Percentiles rank a stretch among this genome's conserved stretches.
phyloP scores from a whole-genome alignment of 1,140 invertebrate species.

The Drosophila hydei region DNA sequence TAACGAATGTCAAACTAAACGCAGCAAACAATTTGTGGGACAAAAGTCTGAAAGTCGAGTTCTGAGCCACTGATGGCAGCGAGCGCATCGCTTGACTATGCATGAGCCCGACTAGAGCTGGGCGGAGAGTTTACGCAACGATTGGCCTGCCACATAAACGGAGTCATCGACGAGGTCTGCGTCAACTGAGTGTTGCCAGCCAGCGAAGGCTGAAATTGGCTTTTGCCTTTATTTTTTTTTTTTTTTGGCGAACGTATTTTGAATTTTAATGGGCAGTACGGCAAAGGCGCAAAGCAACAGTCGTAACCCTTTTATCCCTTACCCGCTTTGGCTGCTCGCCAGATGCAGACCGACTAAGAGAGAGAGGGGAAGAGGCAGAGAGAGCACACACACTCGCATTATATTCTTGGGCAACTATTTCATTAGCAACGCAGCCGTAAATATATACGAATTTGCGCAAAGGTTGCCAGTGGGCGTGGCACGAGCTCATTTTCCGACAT shows the following conservation, averaged over 20 bases:
- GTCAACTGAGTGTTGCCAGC: conserved; percentile 75
- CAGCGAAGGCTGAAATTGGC: conserved; percentile 79
- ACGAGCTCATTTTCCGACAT: not conserved
- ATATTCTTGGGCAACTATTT: conserved; percentile 54
- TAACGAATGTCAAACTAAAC: conserved; percentile 61
- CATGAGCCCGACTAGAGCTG: conserved; percentile 45
- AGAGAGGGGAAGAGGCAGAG: too few species aligned
- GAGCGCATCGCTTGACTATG: conserved; percentile 60
- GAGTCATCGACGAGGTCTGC: conserved; percentile 7
- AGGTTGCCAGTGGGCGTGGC: not conserved
- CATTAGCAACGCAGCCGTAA: conserved; percentile 63
- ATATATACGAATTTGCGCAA: conserved; percentile 14
- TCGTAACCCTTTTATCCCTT: conserved; percentile 47
- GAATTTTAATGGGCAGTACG: conserved; percentile 68
- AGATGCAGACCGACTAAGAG: too few species aligned
- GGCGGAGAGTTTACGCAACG: conserved; percentile 13
- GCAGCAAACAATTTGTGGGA: conserved; percentile 56
- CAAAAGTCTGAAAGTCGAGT: conserved; percentile 23
- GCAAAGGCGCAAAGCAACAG: conserved; percentile 32
- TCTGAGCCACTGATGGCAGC: conserved; percentile 27
- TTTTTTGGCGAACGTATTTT: conserved; percentile 72
- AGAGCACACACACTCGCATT: too few species aligned
- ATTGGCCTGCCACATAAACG: not conserved
- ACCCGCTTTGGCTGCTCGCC: too few species aligned
- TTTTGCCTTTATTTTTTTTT: conserved; percentile 73